These are phyloP conservation scores for Brachionus rubens DNA, from an alignment of 1,140 invertebrate genomes.

Conservation along the genomic window DNA sequence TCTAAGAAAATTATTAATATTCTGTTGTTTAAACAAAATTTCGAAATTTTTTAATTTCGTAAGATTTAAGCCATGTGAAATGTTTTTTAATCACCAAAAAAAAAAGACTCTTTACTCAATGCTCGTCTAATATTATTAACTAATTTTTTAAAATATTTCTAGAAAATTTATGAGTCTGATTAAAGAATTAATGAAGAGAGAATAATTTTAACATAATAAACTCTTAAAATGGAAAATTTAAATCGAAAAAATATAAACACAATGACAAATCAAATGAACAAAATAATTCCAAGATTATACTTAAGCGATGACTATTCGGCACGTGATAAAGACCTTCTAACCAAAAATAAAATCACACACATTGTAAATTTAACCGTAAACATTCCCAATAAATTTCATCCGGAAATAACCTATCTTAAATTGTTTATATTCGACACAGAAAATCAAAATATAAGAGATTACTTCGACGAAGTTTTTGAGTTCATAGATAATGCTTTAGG, in stretches of 20 bases:
- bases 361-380: constrained; percentile 37
- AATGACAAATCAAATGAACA: neutral
- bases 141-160: too few relatives aligned
- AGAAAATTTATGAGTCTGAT: too few relatives aligned
- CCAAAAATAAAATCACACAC: constrained; percentile 18
- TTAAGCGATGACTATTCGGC: neutral
- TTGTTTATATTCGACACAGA: constrained; percentile 15
- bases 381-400: constrained; percentile 33
- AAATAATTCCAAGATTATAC: constrained; percentile 34
- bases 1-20: too few relatives aligned
- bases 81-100: too few relatives aligned
- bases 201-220: too few relatives aligned
- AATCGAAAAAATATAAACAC: neutral
- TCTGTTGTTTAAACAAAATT: too few relatives aligned
- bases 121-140: too few relatives aligned
- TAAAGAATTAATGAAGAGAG: too few relatives aligned
- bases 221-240: too few relatives aligned
- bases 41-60: too few relatives aligned
- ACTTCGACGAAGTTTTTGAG: constrained; percentile 24
- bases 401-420: constrained; percentile 24
- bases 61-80: too few relatives aligned
- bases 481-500: constrained; percentile 41
- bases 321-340: neutral
- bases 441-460: constrained; percentile 22
- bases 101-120: too few relatives aligned